Conservation (phyloP, 2,797 vertebrate species). For the Orestias chungarensis region DNA sequence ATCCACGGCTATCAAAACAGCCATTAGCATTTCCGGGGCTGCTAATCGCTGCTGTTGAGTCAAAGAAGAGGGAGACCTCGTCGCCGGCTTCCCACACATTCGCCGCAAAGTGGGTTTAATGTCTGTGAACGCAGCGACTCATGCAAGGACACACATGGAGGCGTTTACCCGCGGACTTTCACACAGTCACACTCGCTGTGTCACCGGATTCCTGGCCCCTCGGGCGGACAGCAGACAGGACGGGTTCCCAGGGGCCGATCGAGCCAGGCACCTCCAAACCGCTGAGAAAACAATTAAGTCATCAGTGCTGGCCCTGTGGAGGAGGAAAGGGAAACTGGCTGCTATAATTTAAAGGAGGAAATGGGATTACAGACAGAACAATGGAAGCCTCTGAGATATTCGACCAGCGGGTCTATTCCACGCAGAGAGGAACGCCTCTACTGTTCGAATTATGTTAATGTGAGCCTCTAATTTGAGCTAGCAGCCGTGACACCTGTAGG, state of each 20-base stretch:
- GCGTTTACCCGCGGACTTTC: constrained; percentile 34
- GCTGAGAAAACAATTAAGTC: constrained; percentile 70
- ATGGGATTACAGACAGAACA: constrained; percentile 56
- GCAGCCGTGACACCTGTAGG: neutral
- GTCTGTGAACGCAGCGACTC: constrained; percentile 18
- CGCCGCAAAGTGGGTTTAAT: constrained; percentile 44
- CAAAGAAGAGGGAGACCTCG: constrained; percentile 69
- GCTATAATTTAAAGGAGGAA: constrained; percentile 42
- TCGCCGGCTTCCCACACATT: constrained; percentile 72
- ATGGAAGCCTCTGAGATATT: constrained; percentile 41
- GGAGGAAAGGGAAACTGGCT: constrained; percentile 68
- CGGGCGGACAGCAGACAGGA: constrained; percentile 30
- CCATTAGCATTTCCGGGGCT: constrained; percentile 81
- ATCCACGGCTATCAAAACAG: constrained; percentile 76
- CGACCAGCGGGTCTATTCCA: constrained; percentile 20
- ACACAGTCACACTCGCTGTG: constrained; percentile 42
- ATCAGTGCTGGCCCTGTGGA: constrained; percentile 42
- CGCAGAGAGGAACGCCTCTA: constrained; percentile 19
- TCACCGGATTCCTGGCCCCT: constrained; percentile 52
- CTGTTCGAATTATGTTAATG: neutral
- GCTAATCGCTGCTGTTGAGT: constrained; percentile 74
- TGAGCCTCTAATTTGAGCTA: neutral
- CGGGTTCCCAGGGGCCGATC: constrained; percentile 66
- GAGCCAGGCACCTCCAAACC: constrained; percentile 38
- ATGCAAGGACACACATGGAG: constrained; percentile 32